phyloP scores from a whole-genome alignment of 2,113 vertebrate genomes.

The Catharus bicknelli region DNA sequence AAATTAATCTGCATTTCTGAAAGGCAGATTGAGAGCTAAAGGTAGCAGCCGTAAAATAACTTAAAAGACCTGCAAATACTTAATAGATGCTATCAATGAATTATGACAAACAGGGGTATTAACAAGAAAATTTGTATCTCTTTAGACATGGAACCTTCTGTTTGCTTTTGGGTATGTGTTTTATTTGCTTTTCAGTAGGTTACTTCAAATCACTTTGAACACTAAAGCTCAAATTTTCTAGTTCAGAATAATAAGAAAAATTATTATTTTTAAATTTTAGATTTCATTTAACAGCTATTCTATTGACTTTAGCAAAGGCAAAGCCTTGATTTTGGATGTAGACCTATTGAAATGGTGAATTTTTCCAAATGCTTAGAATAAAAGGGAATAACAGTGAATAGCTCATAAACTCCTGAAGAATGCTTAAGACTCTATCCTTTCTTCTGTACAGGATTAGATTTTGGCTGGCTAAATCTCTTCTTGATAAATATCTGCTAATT shows the following conservation, averaged over 20 bases:
- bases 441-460: background rate
- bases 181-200: background rate
- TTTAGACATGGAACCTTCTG: background rate
- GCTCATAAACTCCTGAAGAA: background rate
- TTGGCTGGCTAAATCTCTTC: background rate
- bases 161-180: background rate
- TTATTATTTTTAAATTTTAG: background rate
- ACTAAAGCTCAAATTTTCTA: background rate
- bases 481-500: background rate
- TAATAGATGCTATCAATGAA: background rate
- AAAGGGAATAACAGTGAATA: background rate
- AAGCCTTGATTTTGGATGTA: background rate
- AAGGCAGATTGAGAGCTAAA: background rate
- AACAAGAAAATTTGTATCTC: background rate
- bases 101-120: background rate
- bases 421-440: background rate
- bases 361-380: background rate
- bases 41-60: background rate
- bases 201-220: background rate
- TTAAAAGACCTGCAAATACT: background rate
- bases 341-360: background rate
- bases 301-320: background rate
- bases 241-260: background rate
- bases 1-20: background rate
- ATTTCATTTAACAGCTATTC: background rate